phyloP scores from a whole-genome alignment of 2,888 invertebrate species.

The Chydorus sphaericus region DNA sequence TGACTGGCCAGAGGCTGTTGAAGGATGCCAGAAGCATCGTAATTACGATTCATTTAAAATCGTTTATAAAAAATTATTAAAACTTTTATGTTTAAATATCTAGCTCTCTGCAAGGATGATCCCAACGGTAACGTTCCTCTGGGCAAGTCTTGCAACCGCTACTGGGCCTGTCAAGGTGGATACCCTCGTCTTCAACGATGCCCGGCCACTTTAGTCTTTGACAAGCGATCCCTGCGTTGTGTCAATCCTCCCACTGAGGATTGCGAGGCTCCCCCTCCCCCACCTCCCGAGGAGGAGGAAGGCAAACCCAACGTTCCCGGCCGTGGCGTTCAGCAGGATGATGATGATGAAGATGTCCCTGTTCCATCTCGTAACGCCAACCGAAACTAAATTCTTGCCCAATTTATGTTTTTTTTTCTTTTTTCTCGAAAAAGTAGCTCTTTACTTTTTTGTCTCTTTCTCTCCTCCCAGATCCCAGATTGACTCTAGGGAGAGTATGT shows the following conservation, averaged over 20 bases:
- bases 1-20: conserved; percentile 88
- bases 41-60: conserved; percentile 33
- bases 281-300: conserved; percentile 42
- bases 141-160: conserved; percentile 82
- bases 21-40: conserved; percentile 89
- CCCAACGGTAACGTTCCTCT: conserved; percentile 80
- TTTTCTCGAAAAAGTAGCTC: neutral
- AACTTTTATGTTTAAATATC: neutral
- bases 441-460: neutral
- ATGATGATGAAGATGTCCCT: conserved; percentile 22
- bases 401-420: neutral
- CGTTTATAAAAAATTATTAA: neutral
- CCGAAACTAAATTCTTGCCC: neutral
- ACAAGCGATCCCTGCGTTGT: conserved; percentile 63
- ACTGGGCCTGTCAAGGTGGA: conserved; percentile 88
- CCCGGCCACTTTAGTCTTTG: conserved; percentile 80
- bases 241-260: conserved; percentile 81
- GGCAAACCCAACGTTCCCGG: neutral
- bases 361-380: neutral
- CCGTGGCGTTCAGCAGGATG: conserved; percentile 20
- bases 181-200: conserved; percentile 81
- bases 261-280: conserved; percentile 68
- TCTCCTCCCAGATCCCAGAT: too few species aligned
- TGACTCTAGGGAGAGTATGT: too few species aligned
- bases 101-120: conserved; percentile 80